phyloP scores from a whole-genome alignment of 2,888 invertebrate species.

The Silvanus unidentatus region DNA sequence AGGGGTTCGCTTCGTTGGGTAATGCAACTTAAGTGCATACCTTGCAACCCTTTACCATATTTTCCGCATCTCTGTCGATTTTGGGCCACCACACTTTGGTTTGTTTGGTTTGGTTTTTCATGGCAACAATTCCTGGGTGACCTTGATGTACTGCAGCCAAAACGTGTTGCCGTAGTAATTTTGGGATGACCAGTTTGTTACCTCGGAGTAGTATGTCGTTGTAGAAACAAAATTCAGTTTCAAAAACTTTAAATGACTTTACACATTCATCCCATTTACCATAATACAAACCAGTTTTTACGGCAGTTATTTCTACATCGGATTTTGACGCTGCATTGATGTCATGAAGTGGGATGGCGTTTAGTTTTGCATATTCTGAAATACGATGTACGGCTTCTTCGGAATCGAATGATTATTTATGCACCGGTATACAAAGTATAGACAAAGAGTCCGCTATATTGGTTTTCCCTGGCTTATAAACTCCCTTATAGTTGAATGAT shows the following conservation, averaged over 20 bases:
- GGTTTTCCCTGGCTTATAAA: conserved; percentile 12
- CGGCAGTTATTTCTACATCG: conserved; percentile 10
- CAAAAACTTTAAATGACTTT: conserved; percentile 18
- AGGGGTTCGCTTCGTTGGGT: conserved; percentile 11
- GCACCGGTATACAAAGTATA: conserved; percentile 4
- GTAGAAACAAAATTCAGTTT: conserved; percentile 30
- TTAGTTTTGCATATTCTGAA: conserved; percentile 13
- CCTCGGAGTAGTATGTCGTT: conserved; percentile 22
- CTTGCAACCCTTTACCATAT: conserved; percentile 14
- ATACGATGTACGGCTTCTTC: conserved; percentile 12
- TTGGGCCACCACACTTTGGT: conserved; percentile 38
- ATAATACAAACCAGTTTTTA: conserved; percentile 7
- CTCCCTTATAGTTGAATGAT: conserved; percentile 12
- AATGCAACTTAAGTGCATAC: conserved; percentile 19
- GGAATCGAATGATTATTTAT: not conserved
- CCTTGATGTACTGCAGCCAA: conserved; percentile 31
- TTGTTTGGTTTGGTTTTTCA: conserved; percentile 33
- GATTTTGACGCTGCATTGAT: conserved; percentile 9
- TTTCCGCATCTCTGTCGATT: conserved; percentile 26
- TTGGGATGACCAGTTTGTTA: conserved; percentile 22
- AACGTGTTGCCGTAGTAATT: conserved; percentile 15
- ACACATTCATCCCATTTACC: conserved; percentile 9
- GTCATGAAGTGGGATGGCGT: conserved; percentile 14
- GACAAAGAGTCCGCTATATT: conserved; percentile 16
- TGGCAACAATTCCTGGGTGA: conserved; percentile 36